Conservation (phyloP, 2,888 invertebrate species). For the Sericinus montela region DNA sequence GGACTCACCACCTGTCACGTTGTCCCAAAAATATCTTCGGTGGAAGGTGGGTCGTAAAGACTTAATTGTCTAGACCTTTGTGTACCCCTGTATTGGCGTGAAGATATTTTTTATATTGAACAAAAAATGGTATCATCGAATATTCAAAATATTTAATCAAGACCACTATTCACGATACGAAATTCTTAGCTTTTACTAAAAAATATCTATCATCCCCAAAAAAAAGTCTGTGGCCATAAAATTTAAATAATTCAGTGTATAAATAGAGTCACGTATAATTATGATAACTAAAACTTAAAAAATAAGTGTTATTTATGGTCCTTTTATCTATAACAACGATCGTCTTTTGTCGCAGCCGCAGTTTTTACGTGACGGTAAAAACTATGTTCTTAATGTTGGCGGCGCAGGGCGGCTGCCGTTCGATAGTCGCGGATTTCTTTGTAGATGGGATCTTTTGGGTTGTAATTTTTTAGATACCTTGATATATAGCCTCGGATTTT, state of each 20-base stretch:
- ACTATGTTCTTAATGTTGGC: conserved; percentile 57
- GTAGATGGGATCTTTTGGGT: conserved; percentile 67
- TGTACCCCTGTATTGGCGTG: too few species aligned
- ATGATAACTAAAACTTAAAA: conserved; percentile 30
- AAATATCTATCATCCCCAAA: conserved; percentile 14
- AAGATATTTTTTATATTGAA: too few species aligned
- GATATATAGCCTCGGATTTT: conserved; percentile 29
- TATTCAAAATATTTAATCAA: not conserved
- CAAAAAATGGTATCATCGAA: too few species aligned
- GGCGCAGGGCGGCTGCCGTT: conserved; percentile 37
- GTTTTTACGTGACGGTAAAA: conserved; percentile 45
- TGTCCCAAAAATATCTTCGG: too few species aligned
- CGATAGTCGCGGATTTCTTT: conserved; percentile 54
- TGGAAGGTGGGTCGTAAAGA: too few species aligned
- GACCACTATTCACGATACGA: not conserved
- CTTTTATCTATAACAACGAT: conserved; percentile 54
- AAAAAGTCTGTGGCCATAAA: conserved; percentile 1
- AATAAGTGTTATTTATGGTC: conserved; percentile 71
- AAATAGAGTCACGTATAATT: conserved; percentile 17
- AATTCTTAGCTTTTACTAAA: not conserved
- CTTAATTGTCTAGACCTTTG: too few species aligned
- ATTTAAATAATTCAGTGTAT: conserved; percentile 14
- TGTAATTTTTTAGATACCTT: conserved; percentile 38
- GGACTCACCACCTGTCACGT: too few species aligned
- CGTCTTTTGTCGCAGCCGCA: conserved; percentile 66